These are phyloP conservation scores for Aethina tumida DNA, from an alignment of 1,140 invertebrate genomes.

Conservation along the genomic window DNA sequence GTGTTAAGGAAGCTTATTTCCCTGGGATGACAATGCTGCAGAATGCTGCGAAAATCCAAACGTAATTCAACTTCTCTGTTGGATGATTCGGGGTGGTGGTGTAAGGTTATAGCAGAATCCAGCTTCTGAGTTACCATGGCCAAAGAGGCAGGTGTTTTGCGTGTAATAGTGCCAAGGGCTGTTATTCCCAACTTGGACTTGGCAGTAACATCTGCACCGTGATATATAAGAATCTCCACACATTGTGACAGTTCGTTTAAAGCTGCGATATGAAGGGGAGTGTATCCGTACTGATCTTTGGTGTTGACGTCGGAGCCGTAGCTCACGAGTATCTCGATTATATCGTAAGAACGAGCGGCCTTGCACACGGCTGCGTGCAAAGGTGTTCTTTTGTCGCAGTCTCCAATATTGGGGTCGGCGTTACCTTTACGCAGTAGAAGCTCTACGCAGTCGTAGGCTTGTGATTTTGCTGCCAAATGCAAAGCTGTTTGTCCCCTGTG, in stretches of 20 bases:
- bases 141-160: constrained; percentile 72
- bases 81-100: constrained; percentile 64
- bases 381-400: constrained; percentile 65
- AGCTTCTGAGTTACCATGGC: constrained; percentile 65
- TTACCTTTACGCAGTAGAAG: constrained; percentile 58
- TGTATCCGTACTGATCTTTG: constrained; percentile 81
- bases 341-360: constrained; percentile 61
- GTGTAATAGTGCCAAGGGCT: constrained; percentile 67
- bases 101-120: constrained; percentile 65
- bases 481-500: constrained; percentile 66
- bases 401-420: constrained; percentile 62
- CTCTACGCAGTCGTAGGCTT: constrained; percentile 69
- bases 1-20: constrained; percentile 75
- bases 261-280: constrained; percentile 78
- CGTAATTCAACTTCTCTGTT: constrained; percentile 72
- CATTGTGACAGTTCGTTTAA: constrained; percentile 74
- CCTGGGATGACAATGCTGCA: constrained; percentile 66
- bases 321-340: constrained; percentile 61
- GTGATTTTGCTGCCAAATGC: constrained; percentile 64
- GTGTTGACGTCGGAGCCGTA: constrained; percentile 75
- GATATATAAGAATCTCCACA: constrained; percentile 69
- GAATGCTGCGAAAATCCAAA: constrained; percentile 65
- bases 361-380: constrained; percentile 70
- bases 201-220: constrained; percentile 75
- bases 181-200: constrained; percentile 74